Conservation (phyloP, 2,888 invertebrate species). For the Eilema sororculum region DNA sequence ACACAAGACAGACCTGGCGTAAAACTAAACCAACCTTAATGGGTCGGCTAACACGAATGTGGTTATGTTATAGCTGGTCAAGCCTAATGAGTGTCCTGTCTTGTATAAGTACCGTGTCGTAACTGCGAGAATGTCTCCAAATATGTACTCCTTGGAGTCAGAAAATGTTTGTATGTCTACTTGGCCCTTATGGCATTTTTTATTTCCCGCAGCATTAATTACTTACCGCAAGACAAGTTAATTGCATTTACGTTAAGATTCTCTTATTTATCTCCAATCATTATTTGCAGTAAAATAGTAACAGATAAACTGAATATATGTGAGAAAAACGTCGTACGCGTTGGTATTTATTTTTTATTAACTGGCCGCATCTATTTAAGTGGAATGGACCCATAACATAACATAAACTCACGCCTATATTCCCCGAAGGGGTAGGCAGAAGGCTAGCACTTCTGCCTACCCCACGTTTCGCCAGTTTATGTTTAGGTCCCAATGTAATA, state of each 20-base stretch:
- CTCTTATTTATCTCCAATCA: neutral
- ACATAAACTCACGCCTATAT: no score
- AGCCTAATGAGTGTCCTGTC: neutral
- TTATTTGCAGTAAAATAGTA: neutral
- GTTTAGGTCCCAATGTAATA: no score
- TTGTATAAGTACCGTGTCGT: slow-evolving; percentile 21
- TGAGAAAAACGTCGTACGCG: neutral
- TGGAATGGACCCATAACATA: no score
- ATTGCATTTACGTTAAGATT: neutral
- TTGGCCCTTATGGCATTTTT: neutral
- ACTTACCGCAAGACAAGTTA: neutral
- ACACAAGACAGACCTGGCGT: no score
- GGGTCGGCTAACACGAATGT: no score
- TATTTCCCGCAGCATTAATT: neutral
- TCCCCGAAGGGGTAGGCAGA: no score
- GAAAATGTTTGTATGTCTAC: neutral
- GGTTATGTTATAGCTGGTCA: no score
- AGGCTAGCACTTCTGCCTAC: no score
- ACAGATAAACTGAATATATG: neutral
- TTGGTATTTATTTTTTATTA: no score
- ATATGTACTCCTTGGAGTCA: neutral
- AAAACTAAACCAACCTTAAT: no score
- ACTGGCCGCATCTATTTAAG: no score
- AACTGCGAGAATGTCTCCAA: slow-evolving; percentile 22
- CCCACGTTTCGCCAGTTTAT: no score